Evolutionary conservation across 1,140 invertebrate species (phyloP).

Genomic region (Teleopsis dalmanni): DNA sequence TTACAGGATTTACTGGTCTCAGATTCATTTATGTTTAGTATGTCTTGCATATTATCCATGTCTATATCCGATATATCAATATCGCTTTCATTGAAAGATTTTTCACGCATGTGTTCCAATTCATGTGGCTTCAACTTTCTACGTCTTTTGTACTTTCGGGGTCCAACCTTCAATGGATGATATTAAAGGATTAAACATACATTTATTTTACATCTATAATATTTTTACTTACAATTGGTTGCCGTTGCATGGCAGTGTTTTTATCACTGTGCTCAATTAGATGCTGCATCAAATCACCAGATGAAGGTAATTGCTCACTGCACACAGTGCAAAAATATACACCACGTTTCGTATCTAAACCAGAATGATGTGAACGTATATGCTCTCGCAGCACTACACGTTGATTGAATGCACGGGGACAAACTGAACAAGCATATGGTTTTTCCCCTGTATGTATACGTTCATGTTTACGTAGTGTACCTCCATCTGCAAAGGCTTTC

Average conservation of each 20-base stretch:
- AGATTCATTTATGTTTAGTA: constrained; percentile 42
- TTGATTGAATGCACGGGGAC: constrained; percentile 78
- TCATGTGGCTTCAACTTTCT: constrained; percentile 63
- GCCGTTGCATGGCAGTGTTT: constrained; percentile 68
- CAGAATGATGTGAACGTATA: constrained; percentile 74
- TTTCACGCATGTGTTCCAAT: constrained; percentile 43
- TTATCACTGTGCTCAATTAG: constrained; percentile 74
- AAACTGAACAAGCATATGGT: constrained; percentile 92
- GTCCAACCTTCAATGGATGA: constrained; percentile 50
- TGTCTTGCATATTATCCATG: constrained; percentile 41
- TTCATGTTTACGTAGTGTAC: constrained; percentile 94
- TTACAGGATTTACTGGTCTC: constrained; percentile 16
- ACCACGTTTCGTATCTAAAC: constrained; percentile 55
- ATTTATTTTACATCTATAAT: background rate
- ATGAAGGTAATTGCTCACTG: constrained; percentile 56
- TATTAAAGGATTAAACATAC: constrained; percentile 1
- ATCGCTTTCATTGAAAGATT: constrained; percentile 24
- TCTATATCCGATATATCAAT: constrained; percentile 37
- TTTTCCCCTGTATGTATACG: constrained; percentile 96
- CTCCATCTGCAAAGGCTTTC: constrained; percentile 97
- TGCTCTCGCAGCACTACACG: constrained; percentile 73
- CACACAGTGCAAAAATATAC: constrained; percentile 69
- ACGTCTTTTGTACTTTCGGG: constrained; percentile 69
- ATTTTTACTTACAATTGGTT: constrained; percentile 54
- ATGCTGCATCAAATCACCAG: constrained; percentile 67